phyloP scores from a whole-genome alignment of 2,113 vertebrate genomes.

The Martes martes region DNA sequence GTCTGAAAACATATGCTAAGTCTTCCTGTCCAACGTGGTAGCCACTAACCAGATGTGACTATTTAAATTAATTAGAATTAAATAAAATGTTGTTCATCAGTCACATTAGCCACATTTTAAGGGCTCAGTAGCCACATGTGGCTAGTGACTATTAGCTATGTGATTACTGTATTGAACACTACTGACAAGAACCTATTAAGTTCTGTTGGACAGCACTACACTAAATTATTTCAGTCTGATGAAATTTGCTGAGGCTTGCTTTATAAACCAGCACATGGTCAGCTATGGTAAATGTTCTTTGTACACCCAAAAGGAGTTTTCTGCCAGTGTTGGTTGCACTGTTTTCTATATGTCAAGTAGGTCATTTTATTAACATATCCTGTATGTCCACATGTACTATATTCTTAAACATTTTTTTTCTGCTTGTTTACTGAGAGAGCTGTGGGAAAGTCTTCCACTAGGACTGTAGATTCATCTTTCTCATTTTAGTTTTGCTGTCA shows the following conservation, averaged over 20 bases:
- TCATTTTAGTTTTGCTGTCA: background rate
- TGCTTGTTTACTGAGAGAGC: background rate
- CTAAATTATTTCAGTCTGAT: background rate
- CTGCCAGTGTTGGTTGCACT: background rate
- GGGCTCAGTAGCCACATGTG: background rate
- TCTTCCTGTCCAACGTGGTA: background rate
- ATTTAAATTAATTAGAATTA: background rate
- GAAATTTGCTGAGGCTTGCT: background rate
- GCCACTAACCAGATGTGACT: background rate
- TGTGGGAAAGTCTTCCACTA: background rate
- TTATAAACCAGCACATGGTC: background rate
- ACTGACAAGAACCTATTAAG: background rate
- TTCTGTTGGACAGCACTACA: background rate
- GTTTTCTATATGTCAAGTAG: background rate
- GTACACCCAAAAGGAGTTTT: background rate
- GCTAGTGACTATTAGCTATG: background rate
- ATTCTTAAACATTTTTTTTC: background rate
- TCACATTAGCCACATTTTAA: background rate
- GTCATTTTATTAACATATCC: background rate
- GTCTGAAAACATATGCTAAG: background rate
- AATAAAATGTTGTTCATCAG: background rate
- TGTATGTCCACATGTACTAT: background rate
- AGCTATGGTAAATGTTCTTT: background rate
- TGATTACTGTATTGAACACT: background rate
- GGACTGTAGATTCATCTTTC: background rate